Base-by-base conservation (phyloP, 2,888 invertebrate species). In the Tridacna gigas region DNA sequence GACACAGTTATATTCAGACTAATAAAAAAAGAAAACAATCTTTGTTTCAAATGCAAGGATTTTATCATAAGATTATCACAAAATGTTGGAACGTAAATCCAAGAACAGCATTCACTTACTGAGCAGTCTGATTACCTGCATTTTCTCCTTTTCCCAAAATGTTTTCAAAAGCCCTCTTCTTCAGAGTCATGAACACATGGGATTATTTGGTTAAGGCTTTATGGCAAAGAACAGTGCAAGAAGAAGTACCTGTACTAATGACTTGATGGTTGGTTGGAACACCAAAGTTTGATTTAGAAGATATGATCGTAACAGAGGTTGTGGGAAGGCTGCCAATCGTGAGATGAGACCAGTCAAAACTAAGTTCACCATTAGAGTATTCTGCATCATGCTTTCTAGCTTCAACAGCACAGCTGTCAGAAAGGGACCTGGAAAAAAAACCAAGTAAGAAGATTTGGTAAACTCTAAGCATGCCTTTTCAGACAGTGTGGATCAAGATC, bases 231-330 rank as follows among this genome's bases (percentile, higher is more conserved):
- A 37, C 2, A 37, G 7, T 4, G 37, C 7, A 37, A 4, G 7
- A 67, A 51, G 11, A 48, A 37, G 45, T 74, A 98, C 98, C 96
- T 98, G 98, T 95, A 97, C 97, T 87, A 99, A 96, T 5, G 98
- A 98, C 94, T 97, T 97, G 93, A 98, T 97, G 93, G 97, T 97
- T 0, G 98, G 98, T 94, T 98, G 98, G 93, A 98, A 96, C 89
- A 97, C 97, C 90, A 97, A 96, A 94, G 97, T 97, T 84, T 97
- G 97, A 92, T 98, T 97, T 86, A 99, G 96, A 69, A 99, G 96
- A 94, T 98, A 97, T 4, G 98, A 97, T 88, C 97, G 96, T 76
- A 99, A 96, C 78, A 99, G 95, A 11, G 98, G 98, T 90, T 98
- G 97, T 0, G 99, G 98, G 95, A 98, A 97, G 82, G 97, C 96